Evolutionary conservation across 2,888 invertebrate species (phyloP).

Genomic region (Dinocampus coccinellae): DNA sequence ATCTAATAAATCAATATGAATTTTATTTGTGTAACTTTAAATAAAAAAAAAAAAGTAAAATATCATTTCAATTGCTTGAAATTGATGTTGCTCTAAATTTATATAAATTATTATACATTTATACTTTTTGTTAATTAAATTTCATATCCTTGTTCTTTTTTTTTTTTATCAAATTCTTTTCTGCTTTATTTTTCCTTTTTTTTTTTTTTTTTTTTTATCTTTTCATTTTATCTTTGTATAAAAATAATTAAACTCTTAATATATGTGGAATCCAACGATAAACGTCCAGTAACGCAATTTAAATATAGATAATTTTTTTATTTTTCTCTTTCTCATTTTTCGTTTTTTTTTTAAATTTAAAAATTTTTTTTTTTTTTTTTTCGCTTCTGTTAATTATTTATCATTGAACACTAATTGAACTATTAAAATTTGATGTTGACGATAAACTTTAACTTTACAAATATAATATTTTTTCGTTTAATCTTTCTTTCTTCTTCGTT

Average conservation of each 20-base stretch:
- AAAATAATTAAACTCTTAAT: constrained; percentile 61
- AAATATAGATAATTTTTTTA: constrained; percentile 32
- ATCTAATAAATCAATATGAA: too few species aligned
- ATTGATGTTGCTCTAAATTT: background rate
- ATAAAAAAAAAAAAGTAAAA: too few species aligned
- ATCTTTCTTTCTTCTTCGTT: too few species aligned
- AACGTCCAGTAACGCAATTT: constrained; percentile 29
- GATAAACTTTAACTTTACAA: too few species aligned
- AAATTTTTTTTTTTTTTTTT: too few species aligned
- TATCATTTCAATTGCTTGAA: background rate
- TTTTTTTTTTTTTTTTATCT: too few species aligned
- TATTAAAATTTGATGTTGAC: constrained; percentile 10
- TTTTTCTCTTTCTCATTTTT: constrained; percentile 7
- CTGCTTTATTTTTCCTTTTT: background rate
- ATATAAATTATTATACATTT: background rate
- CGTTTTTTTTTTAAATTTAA: background rate
- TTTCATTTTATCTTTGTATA: too few species aligned
- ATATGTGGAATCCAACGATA: constrained; percentile 50
- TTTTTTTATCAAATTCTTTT: background rate
- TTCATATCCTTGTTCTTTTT: background rate
- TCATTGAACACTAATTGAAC: constrained; percentile 17
- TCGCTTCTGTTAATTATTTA: too few species aligned
- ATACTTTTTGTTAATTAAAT: background rate
- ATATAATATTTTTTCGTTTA: too few species aligned
- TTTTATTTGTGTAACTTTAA: too few species aligned